These are phyloP conservation scores for Melanerpes formicivorus DNA, from an alignment of 2,113 vertebrate genomes.

Conservation along the genomic window DNA sequence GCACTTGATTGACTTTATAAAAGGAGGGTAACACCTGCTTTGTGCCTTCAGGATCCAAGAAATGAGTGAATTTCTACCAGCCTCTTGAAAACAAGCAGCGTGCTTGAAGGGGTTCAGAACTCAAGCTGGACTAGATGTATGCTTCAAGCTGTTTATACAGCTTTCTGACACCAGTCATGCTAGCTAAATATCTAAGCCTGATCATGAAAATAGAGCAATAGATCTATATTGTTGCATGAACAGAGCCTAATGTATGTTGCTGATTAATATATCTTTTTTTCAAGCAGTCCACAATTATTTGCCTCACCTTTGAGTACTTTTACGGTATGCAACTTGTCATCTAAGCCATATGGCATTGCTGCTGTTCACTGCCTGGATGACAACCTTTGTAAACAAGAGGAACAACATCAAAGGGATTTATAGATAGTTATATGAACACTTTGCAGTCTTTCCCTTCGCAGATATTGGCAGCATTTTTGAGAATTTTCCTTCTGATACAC, in stretches of 20 bases:
- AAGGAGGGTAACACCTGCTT: background rate
- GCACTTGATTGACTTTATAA: background rate
- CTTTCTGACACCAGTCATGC: background rate
- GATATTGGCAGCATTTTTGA: background rate
- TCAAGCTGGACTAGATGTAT: background rate
- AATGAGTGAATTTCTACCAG: background rate
- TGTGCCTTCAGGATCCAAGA: background rate
- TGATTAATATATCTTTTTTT: background rate
- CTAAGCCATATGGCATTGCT: background rate
- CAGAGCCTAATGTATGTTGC: background rate
- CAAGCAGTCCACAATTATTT: background rate
- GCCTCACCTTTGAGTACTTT: background rate
- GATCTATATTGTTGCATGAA: background rate
- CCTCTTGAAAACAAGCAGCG: background rate
- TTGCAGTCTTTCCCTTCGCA: background rate
- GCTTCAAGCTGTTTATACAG: background rate
- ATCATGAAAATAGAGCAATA: background rate
- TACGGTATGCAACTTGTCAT: background rate
- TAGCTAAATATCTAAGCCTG: background rate
- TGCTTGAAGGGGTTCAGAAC: background rate
- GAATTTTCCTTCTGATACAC: background rate
- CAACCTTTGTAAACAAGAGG: background rate
- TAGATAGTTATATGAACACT: background rate
- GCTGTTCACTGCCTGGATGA: background rate
- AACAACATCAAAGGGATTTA: background rate